phyloP scores from a whole-genome alignment of 2,797 vertebrate species.

The Enteromius viviparus region DNA sequence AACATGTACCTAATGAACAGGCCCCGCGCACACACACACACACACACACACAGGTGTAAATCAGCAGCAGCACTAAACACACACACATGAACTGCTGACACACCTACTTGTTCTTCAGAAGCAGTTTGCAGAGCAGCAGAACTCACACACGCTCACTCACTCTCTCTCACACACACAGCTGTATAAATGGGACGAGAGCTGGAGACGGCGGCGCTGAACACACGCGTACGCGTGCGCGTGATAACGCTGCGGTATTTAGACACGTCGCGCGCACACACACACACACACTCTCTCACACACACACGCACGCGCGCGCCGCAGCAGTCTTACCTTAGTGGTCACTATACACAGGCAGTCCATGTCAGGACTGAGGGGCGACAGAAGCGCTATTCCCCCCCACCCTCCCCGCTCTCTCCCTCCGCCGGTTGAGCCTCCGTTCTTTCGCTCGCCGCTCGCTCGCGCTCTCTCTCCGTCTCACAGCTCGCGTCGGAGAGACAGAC shows the following conservation, averaged over 20 bases:
- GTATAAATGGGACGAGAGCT: constrained; percentile 11
- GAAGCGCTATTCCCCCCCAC: constrained; percentile 48
- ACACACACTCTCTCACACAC: neutral
- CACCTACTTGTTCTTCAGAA: neutral
- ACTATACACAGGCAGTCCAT: constrained; percentile 69
- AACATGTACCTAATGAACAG: constrained; percentile 16
- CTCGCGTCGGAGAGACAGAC: constrained; percentile 18
- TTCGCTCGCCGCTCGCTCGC: constrained; percentile 29
- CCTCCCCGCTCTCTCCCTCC: constrained; percentile 49
- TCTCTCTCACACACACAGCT: constrained; percentile 7
- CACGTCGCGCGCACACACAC: neutral
- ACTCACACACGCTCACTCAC: neutral
- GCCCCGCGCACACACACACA: neutral
- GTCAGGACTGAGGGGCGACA: constrained; percentile 58
- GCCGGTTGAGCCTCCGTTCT: constrained; percentile 45
- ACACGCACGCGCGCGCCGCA: constrained; percentile 26
- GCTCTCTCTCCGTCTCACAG: constrained; percentile 18
- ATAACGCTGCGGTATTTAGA: constrained; percentile 22
- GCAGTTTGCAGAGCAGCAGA: neutral
- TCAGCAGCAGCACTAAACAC: neutral
- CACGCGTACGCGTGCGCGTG: neutral
- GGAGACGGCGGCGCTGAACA: neutral
- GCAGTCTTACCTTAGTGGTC: constrained; percentile 65
- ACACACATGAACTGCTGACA: neutral
- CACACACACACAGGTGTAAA: constrained; percentile 9